Conservation (phyloP, 1,140 invertebrate genomes). For the Cyclargus thomasi region DNA sequence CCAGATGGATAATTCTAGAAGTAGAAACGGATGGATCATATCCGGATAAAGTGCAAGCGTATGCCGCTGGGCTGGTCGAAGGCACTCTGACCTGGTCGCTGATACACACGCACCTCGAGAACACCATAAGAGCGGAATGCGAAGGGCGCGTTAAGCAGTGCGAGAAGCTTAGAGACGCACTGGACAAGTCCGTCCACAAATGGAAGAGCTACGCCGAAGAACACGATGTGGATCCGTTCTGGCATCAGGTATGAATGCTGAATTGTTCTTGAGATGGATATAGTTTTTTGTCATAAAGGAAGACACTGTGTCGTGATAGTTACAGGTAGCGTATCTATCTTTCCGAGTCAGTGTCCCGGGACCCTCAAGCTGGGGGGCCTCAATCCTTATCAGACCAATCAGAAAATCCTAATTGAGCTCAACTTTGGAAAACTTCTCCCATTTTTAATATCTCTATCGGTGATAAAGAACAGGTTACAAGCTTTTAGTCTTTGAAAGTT, state of each 20-base stretch:
- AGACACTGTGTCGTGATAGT: no score
- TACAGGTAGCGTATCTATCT: no score
- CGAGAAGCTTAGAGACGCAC: conserved; percentile 78
- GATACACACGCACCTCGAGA: conserved; percentile 86
- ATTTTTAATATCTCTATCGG: no score
- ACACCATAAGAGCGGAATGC: conserved; percentile 84
- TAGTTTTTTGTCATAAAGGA: no score
- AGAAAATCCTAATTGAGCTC: no score
- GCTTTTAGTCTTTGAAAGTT: no score
- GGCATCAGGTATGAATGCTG: conserved; percentile 83
- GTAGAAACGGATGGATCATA: conserved; percentile 83
- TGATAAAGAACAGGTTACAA: no score
- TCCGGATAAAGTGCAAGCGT: conserved; percentile 87
- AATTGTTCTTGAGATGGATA: neutral
- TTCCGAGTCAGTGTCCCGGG: no score
- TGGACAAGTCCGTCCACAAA: conserved; percentile 79
- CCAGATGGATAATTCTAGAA: conserved; percentile 86
- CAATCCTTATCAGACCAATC: no score
- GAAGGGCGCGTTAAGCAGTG: conserved; percentile 81
- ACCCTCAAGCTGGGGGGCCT: no score
- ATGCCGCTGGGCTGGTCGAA: conserved; percentile 92
- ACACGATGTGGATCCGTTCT: conserved; percentile 79
- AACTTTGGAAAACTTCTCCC: no score
- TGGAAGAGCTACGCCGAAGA: conserved; percentile 77
- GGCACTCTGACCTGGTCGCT: conserved; percentile 87